Evolutionary conservation across 2,113 vertebrate species (phyloP), one percentile per base, ranked within the genome.

Genomic region (Turdus rufiventris): DNA sequence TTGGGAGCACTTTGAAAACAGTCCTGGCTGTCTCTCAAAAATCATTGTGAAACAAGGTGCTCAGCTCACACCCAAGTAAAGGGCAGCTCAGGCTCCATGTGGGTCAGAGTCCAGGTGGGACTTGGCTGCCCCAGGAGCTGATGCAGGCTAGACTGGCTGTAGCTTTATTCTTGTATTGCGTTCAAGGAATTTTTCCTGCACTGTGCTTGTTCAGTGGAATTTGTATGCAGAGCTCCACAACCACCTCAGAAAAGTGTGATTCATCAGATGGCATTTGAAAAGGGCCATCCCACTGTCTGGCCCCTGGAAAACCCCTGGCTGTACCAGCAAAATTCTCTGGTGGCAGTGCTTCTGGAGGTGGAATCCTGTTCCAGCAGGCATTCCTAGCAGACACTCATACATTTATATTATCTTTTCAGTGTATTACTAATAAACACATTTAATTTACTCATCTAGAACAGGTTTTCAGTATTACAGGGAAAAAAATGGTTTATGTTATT

Each of bases 401-500:
- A 43, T 29, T 70, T 62, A 21, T 1, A 33, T 20, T 61, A 38
- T 67, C 53, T 91, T 51, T 42, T 42, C 34, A 57, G n/a, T 9
- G 17, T 54, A 56, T 68, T 53, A 68, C 45, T 68, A 72, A 75
- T 42, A 77, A 77, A n/a, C 12, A 45, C 34, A 38, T 80, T 42
- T 54, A 45, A 65, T 79, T 89, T 76, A 63, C 24, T 61, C 53
- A 78, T 28, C 51, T 73, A 91, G 26, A 91, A 75, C 17, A 34
- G 26, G 15, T 23, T 88, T 83, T 88, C 43, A 43, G 45, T 84
- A 89, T 45, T 82, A 56, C 14, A 62, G 56, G 7, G 54, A 48
- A 89, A 91, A 71, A 43, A n/a, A 23, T 14, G 7, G 33, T 75
- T 86, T 68, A 57, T 73, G 76, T 94, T 97, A 93, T 95, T 96